Evolutionary conservation across 2,797 vertebrate genomes (phyloP).

Genomic region (Acanthopagrus latus): DNA sequence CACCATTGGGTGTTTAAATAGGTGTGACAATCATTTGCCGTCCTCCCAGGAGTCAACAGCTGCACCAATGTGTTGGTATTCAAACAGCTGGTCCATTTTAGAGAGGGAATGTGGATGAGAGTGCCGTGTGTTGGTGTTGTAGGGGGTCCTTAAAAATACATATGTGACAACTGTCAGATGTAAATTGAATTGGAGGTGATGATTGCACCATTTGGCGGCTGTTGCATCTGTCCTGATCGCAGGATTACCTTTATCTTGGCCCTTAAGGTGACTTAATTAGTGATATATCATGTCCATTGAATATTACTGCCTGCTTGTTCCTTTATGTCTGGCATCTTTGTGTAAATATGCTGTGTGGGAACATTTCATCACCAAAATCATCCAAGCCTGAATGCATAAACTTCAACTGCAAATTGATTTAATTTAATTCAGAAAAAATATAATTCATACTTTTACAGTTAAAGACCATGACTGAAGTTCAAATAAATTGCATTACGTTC

Average conservation of each 20-base stretch:
- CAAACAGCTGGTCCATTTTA: constrained; percentile 47
- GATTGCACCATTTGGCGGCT: not conserved
- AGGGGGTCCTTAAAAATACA: not conserved
- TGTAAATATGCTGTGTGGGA: not conserved
- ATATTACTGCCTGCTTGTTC: not conserved
- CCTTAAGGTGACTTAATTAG: not conserved
- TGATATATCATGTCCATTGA: not conserved
- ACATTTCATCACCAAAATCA: not conserved
- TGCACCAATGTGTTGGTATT: constrained; percentile 69
- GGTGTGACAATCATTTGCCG: constrained; percentile 52
- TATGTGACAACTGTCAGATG: not conserved
- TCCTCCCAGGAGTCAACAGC: constrained; percentile 64
- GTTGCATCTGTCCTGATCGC: not conserved
- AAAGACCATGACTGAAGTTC: not conserved
- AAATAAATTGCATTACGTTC: not conserved
- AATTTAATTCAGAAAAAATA: not conserved
- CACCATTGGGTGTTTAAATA: constrained; percentile 39
- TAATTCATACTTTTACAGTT: not conserved
- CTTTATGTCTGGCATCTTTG: not conserved
- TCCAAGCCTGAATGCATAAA: not conserved
- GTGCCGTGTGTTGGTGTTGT: not conserved
- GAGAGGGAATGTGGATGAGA: constrained; percentile 13
- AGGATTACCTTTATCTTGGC: not conserved
- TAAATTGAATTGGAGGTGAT: not conserved
- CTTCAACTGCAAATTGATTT: not conserved